These are phyloP conservation scores for Setipinna tenuifilis DNA, from an alignment of 2,797 vertebrate species.

Conservation along the genomic window DNA sequence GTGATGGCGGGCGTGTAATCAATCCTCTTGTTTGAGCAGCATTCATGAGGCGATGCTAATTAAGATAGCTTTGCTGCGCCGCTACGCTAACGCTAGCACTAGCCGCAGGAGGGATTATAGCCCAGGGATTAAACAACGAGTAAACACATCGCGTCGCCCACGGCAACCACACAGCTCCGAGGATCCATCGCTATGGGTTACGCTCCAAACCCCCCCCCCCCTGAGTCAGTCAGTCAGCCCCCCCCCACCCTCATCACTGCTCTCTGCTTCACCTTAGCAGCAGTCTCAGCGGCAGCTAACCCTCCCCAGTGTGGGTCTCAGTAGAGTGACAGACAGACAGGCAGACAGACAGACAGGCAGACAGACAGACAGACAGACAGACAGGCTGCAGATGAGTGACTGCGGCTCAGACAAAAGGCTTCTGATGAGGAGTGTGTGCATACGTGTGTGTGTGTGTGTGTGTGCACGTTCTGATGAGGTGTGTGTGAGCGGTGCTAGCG, in stretches of 20 bases:
- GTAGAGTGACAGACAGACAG: too few species aligned
- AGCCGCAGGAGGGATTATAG: conserved; percentile 59
- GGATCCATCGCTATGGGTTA: conserved; percentile 41
- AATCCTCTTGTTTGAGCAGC: conserved; percentile 59
- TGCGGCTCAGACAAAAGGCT: background rate
- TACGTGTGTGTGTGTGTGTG: too few species aligned
- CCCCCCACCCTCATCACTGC: background rate
- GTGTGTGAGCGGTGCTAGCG: too few species aligned
- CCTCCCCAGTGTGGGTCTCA: too few species aligned
- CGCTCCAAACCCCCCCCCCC: conserved; percentile 38
- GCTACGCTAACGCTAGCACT: conserved; percentile 53
- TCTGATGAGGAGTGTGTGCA: conserved; percentile 24
- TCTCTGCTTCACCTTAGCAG: conserved; percentile 53
- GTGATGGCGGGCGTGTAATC: conserved; percentile 41
- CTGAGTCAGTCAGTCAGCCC: background rate
- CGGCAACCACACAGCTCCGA: conserved; percentile 40
- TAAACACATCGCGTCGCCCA: conserved; percentile 60
- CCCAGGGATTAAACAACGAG: conserved; percentile 62
- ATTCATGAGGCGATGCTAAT: conserved; percentile 65
- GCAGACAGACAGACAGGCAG: too few species aligned
- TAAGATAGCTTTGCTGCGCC: conserved; percentile 62
- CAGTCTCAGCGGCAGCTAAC: conserved; percentile 21
- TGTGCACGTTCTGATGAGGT: too few species aligned
- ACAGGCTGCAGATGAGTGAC: too few species aligned
- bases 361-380: too few species aligned